Conservation (phyloP, 2,888 invertebrate genomes). For the Neocrepidodera transversa region DNA sequence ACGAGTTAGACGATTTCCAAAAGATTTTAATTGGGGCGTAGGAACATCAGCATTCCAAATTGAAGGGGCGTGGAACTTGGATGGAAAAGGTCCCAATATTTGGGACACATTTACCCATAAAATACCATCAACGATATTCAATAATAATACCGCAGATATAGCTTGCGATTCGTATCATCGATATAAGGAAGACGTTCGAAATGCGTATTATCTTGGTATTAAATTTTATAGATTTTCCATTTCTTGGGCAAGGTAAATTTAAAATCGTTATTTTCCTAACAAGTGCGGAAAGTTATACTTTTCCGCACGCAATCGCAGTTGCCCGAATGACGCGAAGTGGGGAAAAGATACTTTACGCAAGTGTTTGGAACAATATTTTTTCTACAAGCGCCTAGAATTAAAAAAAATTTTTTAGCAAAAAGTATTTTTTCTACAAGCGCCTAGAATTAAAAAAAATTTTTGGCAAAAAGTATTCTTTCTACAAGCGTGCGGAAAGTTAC, state of each 20-base stretch:
- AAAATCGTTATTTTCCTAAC: too few species aligned
- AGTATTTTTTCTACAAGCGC: too few species aligned
- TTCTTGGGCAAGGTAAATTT: conserved; percentile 42
- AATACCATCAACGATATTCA: conserved; percentile 2
- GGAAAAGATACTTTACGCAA: too few species aligned
- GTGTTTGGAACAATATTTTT: too few species aligned
- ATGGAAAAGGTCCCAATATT: conserved; percentile 64
- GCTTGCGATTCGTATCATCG: conserved; percentile 73
- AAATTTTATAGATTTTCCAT: conserved; percentile 61
- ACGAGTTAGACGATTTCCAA: conserved; percentile 57
- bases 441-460: too few species aligned
- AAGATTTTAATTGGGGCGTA: conserved; percentile 52
- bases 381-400: too few species aligned
- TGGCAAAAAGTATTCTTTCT: too few species aligned
- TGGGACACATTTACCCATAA: conserved; percentile 32
- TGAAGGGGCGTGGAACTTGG: conserved; percentile 57
- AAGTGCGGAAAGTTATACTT: too few species aligned
- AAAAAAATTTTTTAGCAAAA: too few species aligned
- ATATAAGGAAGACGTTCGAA: conserved; percentile 67
- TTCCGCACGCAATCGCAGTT: too few species aligned
- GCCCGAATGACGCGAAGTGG: too few species aligned
- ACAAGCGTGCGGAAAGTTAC: too few species aligned
- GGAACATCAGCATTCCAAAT: conserved; percentile 56
- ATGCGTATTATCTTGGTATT: conserved; percentile 66
- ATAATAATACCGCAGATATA: conserved; percentile 65